A percentile compares a stretch with the other conserved stretches of the same genome.
phyloP scores from a whole-genome alignment of 2,797 vertebrate genomes.

The Eidolon dupreanum region DNA sequence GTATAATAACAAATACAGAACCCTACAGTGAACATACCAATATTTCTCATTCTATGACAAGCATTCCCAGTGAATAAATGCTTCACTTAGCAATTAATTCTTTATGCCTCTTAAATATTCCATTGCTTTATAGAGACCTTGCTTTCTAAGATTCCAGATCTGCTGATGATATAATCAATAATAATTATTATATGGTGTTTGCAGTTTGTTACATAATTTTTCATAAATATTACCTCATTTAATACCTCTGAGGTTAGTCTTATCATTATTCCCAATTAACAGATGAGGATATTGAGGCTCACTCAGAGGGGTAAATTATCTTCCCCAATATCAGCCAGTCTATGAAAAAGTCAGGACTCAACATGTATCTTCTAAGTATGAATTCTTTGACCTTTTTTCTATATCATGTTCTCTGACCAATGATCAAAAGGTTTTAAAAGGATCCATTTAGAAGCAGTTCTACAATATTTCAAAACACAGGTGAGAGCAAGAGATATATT shows the following conservation, averaged over 20 bases:
- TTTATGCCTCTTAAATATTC: background rate
- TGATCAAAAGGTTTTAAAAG: background rate
- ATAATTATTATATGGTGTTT: background rate
- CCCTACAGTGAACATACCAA: background rate
- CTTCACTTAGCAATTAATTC: background rate
- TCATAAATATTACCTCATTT: slow-evolving; percentile 30
- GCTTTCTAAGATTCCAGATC: background rate
- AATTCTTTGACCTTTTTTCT: background rate
- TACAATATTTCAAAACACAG: background rate
- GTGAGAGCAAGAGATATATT: background rate
- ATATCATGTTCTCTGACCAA: background rate
- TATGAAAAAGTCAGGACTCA: background rate
- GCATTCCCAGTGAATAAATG: background rate
- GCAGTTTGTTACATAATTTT: background rate
- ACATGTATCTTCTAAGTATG: background rate
- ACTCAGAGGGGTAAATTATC: background rate
- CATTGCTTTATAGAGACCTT: background rate
- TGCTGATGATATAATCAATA: background rate
- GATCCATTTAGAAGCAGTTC: background rate
- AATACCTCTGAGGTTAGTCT: background rate
- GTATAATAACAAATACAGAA: background rate
- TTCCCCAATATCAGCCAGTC: background rate
- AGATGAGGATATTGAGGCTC: background rate
- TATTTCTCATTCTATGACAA: background rate
- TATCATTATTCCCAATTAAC: background rate